Conservation (phyloP, 2,113 vertebrate species). For the Perccottus glenii region DNA sequence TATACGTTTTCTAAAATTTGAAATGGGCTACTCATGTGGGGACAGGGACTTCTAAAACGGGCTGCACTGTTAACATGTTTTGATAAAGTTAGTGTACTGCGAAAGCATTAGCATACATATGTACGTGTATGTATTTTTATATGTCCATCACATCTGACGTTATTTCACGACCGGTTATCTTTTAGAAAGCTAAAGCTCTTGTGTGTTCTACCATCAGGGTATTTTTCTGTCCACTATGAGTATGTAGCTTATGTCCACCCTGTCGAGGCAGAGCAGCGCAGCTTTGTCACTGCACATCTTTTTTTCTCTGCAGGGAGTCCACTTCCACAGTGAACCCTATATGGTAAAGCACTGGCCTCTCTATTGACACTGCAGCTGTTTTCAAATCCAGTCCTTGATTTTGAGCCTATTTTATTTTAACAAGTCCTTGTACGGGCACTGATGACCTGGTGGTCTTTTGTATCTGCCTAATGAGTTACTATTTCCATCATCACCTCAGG, state of each 20-base stretch:
- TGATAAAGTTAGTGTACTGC: too few relatives aligned
- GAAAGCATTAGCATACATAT: too few relatives aligned
- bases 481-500: constrained; percentile 15
- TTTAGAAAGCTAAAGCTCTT: neutral
- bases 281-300: constrained; percentile 73
- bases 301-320: constrained; percentile 68
- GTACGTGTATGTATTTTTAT: too few relatives aligned
- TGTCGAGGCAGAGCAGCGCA: constrained; percentile 26
- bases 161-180: neutral
- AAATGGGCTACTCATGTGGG: too few relatives aligned
- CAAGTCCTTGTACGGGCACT: constrained; percentile 40
- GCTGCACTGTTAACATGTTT: too few relatives aligned
- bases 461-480: constrained; percentile 38
- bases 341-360: constrained; percentile 41
- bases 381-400: constrained; percentile 79
- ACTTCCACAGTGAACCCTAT: constrained; percentile 58
- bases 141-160: too few relatives aligned
- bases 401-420: constrained; percentile 64
- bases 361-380: constrained; percentile 79
- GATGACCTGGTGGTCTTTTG: constrained; percentile 59
- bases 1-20: constrained; percentile 20
- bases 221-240: neutral
- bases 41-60: too few relatives aligned
- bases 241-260: constrained; percentile 11
- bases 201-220: neutral